Evolutionary conservation across 2,797 vertebrate genomes (phyloP).

Genomic region (Peromyscus eremicus): DNA sequence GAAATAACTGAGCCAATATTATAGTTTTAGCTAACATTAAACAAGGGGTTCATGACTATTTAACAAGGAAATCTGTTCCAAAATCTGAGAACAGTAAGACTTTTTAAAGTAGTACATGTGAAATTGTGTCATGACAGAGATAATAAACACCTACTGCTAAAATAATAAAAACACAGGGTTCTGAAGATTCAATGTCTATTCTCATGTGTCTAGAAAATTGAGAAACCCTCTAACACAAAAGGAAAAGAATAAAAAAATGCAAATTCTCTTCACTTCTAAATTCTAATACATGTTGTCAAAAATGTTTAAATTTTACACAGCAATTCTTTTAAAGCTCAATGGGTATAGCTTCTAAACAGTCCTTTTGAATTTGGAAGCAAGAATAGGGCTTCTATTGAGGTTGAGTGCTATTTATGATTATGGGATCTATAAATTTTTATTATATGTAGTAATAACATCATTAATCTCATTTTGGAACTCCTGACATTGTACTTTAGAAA

Average conservation of each 20-base stretch:
- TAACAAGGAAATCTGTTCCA: background rate
- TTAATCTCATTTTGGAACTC: background rate
- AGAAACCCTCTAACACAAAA: background rate
- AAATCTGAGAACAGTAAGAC: background rate
- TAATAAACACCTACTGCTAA: background rate
- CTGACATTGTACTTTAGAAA: background rate
- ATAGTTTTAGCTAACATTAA: background rate
- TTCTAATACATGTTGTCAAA: background rate
- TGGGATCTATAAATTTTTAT: background rate
- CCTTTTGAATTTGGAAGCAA: background rate
- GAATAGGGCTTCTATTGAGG: background rate
- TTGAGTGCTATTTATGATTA: background rate
- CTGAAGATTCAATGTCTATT: background rate
- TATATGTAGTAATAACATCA: background rate
- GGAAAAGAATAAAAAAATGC: background rate
- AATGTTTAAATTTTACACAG: conserved; percentile 36
- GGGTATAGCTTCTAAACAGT: background rate
- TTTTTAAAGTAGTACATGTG: background rate
- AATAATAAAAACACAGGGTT: background rate
- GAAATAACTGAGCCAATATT: background rate
- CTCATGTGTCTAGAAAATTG: background rate
- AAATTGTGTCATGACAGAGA: background rate
- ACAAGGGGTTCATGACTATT: background rate
- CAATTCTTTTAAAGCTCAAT: background rate
- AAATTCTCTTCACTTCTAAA: background rate